Evolutionary conservation across 1,140 invertebrate genomes (phyloP), one percentile per base, ranked within the genome.

Genomic region (Aphelenchoides fujianensis): DNA sequence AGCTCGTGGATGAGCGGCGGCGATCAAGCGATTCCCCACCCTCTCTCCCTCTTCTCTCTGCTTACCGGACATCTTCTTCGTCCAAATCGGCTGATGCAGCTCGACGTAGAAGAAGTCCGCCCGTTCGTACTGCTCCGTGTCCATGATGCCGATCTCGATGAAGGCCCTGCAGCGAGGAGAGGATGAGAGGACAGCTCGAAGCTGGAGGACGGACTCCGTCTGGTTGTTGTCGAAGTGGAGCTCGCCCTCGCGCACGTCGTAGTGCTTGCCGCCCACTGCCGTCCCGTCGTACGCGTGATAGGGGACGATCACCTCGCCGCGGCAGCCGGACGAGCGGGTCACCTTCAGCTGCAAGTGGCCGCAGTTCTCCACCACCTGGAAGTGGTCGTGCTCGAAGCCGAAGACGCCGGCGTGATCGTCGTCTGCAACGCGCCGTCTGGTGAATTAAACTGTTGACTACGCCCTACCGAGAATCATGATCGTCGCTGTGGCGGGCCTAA

Each of bases 391-490:
- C 41, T 84, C 82, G 83, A 98, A 95, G 71, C 91, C 91, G 85
- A 98, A 98, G 70, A 98, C 91, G 74, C 96, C 96, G 71, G 93
- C 92, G 87, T 99, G 95, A 87, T 98, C 96, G 84, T 98, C 96
- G 85, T 98, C 96, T 54, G n/a, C n/a, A n/a, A n/a, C n/a, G n/a
- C n/a, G n/a, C n/a, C n/a, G n/a, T n/a, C n/a, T n/a, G n/a, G n/a
- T n/a, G 19, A 23, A 75, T 32, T 32, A 74, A n/a, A 12, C 0
- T 37, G 55, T 57, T n/a, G n/a, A n/a, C 7, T 59, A 72, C 19
- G 5, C 28, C 19, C 27, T 1, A 80, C 75, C 79, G 1, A 99
- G 87, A 78, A 99, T 98, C 89, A 97, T 95, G 7, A 98, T 92
- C 0, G 95, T 98, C 19, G 94, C 93, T 9, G 92, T 88, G 62